A percentile compares a stretch with the other conserved stretches of the same genome.
phyloP scores from a whole-genome alignment of 2,888 invertebrate species.

The Drosophila kambysellisi region DNA sequence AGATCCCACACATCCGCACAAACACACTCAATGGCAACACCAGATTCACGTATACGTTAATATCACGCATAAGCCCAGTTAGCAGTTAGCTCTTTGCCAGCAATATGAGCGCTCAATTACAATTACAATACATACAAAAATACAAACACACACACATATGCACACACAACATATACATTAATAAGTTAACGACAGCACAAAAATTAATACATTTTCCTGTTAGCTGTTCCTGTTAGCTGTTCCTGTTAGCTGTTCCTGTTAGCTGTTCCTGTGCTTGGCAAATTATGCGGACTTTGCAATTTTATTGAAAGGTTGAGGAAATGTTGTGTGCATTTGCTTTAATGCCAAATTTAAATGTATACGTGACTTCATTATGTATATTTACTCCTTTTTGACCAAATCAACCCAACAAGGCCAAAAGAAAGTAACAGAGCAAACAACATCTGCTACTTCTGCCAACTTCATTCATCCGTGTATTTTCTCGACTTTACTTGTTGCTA shows the following conservation, averaged over 20 bases:
- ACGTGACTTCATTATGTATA: constrained; percentile 76
- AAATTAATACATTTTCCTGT: constrained; percentile 53
- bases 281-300: constrained; percentile 45
- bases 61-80: constrained; percentile 45
- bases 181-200: constrained; percentile 74
- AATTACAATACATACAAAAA: constrained; percentile 4
- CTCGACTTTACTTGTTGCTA: constrained; percentile 47
- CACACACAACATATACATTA: constrained; percentile 18
- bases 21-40: not conserved
- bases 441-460: constrained; percentile 1
- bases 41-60: constrained; percentile 33
- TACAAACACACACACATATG: not conserved
- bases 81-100: constrained; percentile 29
- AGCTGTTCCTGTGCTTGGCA: constrained; percentile 6
- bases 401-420: not conserved
- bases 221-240: not conserved
- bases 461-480: constrained; percentile 27
- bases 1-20: constrained; percentile 13
- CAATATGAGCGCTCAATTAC: constrained; percentile 64
- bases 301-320: constrained; percentile 17
- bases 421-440: not conserved
- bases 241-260: constrained; percentile 1
- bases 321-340: constrained; percentile 48
- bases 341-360: constrained; percentile 76
- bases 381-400: not conserved